Evolutionary conservation across 2,113 vertebrate genomes (phyloP).

Genomic region (Ploceus nigricollis): DNA sequence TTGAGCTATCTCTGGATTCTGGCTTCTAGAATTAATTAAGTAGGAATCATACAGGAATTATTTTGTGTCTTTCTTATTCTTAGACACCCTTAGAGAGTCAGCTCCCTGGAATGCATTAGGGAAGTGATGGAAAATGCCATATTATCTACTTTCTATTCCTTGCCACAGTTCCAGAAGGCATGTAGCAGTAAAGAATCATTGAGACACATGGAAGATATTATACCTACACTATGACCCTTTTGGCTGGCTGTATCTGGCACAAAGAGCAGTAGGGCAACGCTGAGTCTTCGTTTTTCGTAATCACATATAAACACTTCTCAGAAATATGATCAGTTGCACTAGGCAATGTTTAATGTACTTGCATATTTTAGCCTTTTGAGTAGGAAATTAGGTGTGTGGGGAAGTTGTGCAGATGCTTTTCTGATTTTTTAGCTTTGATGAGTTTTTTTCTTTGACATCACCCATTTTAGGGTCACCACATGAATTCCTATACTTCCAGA

Average conservation of each 20-base stretch:
- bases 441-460: slow-evolving; percentile 24
- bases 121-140: background rate
- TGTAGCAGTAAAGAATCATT: background rate
- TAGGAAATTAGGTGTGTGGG: slow-evolving; percentile 26
- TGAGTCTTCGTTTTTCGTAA: background rate
- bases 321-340: slow-evolving; percentile 9
- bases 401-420: slow-evolving; percentile 22
- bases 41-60: background rate
- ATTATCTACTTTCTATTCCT: background rate
- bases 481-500: background rate
- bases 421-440: slow-evolving; percentile 41
- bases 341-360: slow-evolving; percentile 31
- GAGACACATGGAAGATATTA: slow-evolving; percentile 43
- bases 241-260: background rate
- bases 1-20: background rate
- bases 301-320: slow-evolving; percentile 40
- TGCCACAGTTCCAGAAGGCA: background rate
- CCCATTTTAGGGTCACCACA: background rate
- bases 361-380: slow-evolving; percentile 28
- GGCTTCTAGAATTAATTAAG: background rate
- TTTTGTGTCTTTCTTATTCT: background rate
- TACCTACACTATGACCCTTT: background rate
- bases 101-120: background rate
- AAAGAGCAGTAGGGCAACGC: background rate
- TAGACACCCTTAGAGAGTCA: background rate